Evolutionary conservation across 2,888 invertebrate species (phyloP).

Genomic region (Leptogaster cylindrica): DNA sequence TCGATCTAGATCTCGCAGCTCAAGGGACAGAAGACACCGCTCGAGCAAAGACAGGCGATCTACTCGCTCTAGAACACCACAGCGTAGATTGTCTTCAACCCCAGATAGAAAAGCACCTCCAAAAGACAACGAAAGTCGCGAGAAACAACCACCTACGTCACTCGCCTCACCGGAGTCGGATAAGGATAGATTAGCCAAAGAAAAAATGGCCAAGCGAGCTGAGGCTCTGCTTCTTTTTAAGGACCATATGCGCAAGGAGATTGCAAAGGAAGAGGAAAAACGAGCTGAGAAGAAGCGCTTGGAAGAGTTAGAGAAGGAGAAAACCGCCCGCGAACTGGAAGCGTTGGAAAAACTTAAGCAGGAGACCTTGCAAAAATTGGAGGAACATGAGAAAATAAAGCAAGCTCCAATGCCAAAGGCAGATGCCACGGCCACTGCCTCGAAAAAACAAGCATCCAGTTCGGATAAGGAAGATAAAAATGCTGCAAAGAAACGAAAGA

Average conservation of each 20-base stretch:
- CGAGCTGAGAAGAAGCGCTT: slow-evolving; percentile 63
- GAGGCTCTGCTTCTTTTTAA: slow-evolving; percentile 65
- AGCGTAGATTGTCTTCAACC: background rate
- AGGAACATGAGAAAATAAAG: slow-evolving; percentile 56
- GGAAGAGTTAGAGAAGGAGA: slow-evolving; percentile 58
- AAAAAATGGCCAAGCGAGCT: slow-evolving; percentile 62
- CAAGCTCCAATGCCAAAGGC: slow-evolving; percentile 50
- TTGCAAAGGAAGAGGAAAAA: slow-evolving; percentile 66
- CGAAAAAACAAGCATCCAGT: slow-evolving; percentile 36
- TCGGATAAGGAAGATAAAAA: slow-evolving; percentile 49
- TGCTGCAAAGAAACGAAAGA: slow-evolving; percentile 49
- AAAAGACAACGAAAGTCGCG: background rate
- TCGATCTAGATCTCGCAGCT: slow-evolving; percentile 53
- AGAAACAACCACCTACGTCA: slow-evolving; percentile 19
- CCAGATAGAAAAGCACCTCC: slow-evolving; percentile 49
- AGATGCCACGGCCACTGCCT: slow-evolving; percentile 49
- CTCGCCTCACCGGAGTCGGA: slow-evolving; percentile 47
- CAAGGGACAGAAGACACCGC: slow-evolving; percentile 12
- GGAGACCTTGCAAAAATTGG: slow-evolving; percentile 58
- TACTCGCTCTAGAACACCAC: slow-evolving; percentile 18
- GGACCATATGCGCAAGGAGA: slow-evolving; percentile 68
- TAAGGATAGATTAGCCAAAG: slow-evolving; percentile 57
- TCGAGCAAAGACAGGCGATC: slow-evolving; percentile 23
- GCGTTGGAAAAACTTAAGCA: slow-evolving; percentile 59
- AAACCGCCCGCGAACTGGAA: slow-evolving; percentile 57